Base-by-base conservation (phyloP, 2,797 vertebrate genomes). In the Oreochromis grahami region DNA sequence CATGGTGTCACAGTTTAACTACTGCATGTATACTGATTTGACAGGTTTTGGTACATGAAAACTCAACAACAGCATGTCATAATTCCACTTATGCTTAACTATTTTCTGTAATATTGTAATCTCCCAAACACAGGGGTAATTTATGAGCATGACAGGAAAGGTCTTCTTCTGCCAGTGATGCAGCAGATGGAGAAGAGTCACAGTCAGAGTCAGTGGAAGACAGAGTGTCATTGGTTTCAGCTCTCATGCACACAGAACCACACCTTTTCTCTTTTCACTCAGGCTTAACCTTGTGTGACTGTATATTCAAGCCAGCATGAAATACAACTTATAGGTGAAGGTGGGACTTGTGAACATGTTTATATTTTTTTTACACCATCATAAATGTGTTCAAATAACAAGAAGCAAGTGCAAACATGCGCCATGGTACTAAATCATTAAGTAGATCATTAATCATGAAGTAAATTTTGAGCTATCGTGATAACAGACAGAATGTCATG, bases 91-190 rank as follows among this genome's bases (percentile, higher is more conserved):
- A 68, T 77, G 38, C 24, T 19, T 32, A 63, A 34, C 48, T 43
- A 5, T 36, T 43, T 48, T 82, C 21, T 50, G n/a, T 32, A 50
- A 77, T 53, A 38, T 29, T 79, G 43, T 74, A 41, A 55, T 68
- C 79, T 77, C 78, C 78, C 82, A 80, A 88, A 76, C 76, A 77
- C 7, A 13, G 65, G 78, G 63, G 45, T 36, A 68, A 72, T 72
- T 48, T 70, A 12, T 60, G 14, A 81, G 58, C 9, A 3, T 85
- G 76, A 48, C 48, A 38, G 52, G 70, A 87, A 90, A 92, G 77
- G 68, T 84, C 79, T 81, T 87, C 51, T 24, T 79, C n/a, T 80
- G 86, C 65, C 88, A 53, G 83, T 80, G 80, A 89, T 81, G 83
- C 38, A 50, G 82, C 21, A 48, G 43, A 72, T 72, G 68, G 68